These are phyloP conservation scores for human (Homo sapiens) DNA, from an alignment of 2,113 vertebrate species.

Conservation along the genomic window GRCh38 chr1:116601001-116601500, in stretches of 20 bases:
- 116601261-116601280: not conserved
- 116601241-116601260: not conserved
- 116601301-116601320: not conserved
- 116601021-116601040: not conserved
- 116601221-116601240: not conserved
- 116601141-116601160: not conserved
- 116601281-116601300: not conserved
- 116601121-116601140: not conserved
- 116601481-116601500: not conserved
- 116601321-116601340: not conserved
- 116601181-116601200: not conserved
- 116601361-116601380: not conserved
- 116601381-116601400: not conserved
- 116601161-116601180: not conserved
- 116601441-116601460: not conserved
- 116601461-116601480: not conserved
- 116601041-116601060: fast-evolving
- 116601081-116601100: not conserved
- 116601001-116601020: not conserved
- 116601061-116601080: not conserved
- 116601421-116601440: not conserved
- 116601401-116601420: not conserved
- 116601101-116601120: not conserved
- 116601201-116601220: not conserved
- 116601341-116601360: not conserved